A percentile compares a stretch with the other conserved stretches of the same genome.
phyloP scores from a whole-genome alignment of 2,113 vertebrate species.

The Bubalus kerabau region DNA sequence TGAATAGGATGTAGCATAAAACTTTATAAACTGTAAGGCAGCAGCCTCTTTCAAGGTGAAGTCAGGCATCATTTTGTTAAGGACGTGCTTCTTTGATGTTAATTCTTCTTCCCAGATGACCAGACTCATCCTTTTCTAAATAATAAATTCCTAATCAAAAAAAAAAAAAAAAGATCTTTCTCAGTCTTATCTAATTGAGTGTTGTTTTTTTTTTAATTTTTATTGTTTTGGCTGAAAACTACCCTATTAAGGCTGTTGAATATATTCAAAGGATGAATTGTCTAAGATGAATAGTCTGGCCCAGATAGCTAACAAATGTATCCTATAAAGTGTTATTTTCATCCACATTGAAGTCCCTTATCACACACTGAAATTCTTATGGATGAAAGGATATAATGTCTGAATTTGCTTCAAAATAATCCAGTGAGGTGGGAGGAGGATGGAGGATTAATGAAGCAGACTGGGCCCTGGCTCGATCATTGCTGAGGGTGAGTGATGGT shows the following conservation, averaged over 20 bases:
- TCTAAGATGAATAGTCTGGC: not conserved
- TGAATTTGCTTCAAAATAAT: slow-evolving; percentile 10
- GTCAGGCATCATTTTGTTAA: not conserved
- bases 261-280: slow-evolving; percentile 32
- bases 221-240: not conserved
- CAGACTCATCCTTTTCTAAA: not conserved
- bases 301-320: not conserved
- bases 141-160: slow-evolving; percentile 4
- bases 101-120: not conserved
- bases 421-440: not conserved
- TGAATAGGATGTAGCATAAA: not conserved
- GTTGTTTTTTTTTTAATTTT: not conserved
- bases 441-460: not conserved
- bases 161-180: not conserved
- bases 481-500: not conserved
- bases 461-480: not conserved
- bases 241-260: not conserved
- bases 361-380: not conserved
- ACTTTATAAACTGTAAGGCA: not conserved
- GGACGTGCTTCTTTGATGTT: not conserved
- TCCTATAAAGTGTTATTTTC: not conserved
- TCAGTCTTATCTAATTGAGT: not conserved
- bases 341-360: slow-evolving; percentile 1
- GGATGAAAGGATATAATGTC: not conserved
- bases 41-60: not conserved